A percentile compares a stretch with the other conserved stretches of the same genome.
phyloP scores from a whole-genome alignment of 1,140 invertebrate genomes.

The Drosophila nannoptera region DNA sequence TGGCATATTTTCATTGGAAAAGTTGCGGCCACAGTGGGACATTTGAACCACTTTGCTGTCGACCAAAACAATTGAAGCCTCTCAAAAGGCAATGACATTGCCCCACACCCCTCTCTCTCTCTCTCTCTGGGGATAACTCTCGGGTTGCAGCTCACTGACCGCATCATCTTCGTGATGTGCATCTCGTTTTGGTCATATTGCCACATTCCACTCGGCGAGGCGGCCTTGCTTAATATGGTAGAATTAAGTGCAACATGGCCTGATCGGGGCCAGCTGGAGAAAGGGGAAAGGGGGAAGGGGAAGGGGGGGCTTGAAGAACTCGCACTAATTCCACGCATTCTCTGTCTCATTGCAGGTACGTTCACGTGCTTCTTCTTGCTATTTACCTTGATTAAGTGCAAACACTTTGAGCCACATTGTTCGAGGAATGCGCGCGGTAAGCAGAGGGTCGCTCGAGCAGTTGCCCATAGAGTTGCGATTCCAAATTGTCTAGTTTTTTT shows the following conservation, averaged over 20 bases:
- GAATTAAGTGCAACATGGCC: neutral
- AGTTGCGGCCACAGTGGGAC: slow-evolving; percentile 21
- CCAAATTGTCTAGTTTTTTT: no score
- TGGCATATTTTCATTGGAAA: slow-evolving; percentile 69
- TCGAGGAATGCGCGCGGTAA: neutral
- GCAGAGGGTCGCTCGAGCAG: neutral
- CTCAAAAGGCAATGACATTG: slow-evolving; percentile 65
- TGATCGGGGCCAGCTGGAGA: slow-evolving; percentile 8
- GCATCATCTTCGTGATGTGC: slow-evolving; percentile 7
- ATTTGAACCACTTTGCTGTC: slow-evolving; percentile 56
- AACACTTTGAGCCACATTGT: slow-evolving; percentile 5
- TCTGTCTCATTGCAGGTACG: slow-evolving; percentile 43
- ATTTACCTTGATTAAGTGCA: slow-evolving; percentile 10
- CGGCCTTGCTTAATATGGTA: slow-evolving; percentile 37
- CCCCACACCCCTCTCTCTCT: neutral
- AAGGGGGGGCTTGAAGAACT: slow-evolving; percentile 11
- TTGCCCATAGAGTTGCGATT: neutral
- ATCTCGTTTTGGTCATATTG: slow-evolving; percentile 36
- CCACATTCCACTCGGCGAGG: slow-evolving; percentile 31
- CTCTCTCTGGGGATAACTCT: neutral
- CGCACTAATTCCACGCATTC: slow-evolving; percentile 23
- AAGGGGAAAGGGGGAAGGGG: no score
- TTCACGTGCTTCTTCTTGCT: neutral
- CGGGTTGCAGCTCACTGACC: neutral
- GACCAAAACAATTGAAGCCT: slow-evolving; percentile 64